Conservation (phyloP, 2,797 vertebrate species). For the Mormyrus proboscirostris region DNA sequence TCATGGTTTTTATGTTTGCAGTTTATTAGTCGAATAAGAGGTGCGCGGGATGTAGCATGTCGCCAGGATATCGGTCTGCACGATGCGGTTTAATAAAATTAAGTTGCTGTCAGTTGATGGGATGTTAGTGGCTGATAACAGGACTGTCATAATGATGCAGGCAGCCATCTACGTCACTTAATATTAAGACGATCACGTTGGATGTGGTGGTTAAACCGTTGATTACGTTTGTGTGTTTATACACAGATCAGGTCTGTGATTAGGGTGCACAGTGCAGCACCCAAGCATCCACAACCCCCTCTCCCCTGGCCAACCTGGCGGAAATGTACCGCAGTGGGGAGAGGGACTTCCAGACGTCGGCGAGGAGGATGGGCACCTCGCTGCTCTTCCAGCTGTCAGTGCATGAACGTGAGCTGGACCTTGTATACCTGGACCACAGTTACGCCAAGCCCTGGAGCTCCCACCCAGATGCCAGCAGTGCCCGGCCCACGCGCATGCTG, state of each 20-base stretch:
- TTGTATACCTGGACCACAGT: slow-evolving; percentile 92
- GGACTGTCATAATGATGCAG: not conserved
- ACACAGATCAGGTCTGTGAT: slow-evolving; percentile 28
- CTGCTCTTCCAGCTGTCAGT: slow-evolving; percentile 87
- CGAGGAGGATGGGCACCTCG: slow-evolving; percentile 87
- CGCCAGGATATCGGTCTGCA: not conserved
- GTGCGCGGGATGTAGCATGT: not conserved
- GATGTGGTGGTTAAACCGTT: not conserved
- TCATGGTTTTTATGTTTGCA: not conserved
- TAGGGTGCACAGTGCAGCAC: slow-evolving; percentile 26
- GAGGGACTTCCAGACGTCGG: slow-evolving; percentile 80
- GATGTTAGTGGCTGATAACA: not conserved
- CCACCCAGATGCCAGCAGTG: slow-evolving; percentile 90
- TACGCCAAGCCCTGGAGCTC: slow-evolving; percentile 96
- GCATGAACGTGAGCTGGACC: slow-evolving; percentile 85
- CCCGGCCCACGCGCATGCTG: slow-evolving; percentile 84
- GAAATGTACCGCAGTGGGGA: slow-evolving; percentile 78
- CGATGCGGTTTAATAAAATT: not conserved
- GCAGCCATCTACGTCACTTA: not conserved
- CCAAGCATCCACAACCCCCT: not conserved
- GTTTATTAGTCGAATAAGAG: not conserved
- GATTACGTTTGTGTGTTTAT: not conserved
- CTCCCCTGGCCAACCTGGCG: slow-evolving; percentile 39
- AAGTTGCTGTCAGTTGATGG: not conserved
- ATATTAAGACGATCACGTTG: not conserved